phyloP scores from a whole-genome alignment of 2,797 vertebrate species.

The Heterohyrax brucei region DNA sequence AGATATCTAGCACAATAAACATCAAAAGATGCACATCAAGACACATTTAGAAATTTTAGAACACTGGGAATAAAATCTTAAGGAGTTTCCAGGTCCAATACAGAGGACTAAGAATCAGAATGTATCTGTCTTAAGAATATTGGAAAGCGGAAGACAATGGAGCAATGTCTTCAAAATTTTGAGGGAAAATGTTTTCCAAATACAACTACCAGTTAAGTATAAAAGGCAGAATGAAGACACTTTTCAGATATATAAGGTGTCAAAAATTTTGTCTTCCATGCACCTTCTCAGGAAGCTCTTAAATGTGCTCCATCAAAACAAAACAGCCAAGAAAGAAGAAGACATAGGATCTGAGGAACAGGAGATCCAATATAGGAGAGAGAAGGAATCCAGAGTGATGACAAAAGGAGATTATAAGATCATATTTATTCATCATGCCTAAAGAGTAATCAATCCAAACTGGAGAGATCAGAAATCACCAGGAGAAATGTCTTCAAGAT shows the following conservation, averaged over 20 bases:
- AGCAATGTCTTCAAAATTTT: slow-evolving; percentile 13
- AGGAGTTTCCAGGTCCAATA: slow-evolving; percentile 3
- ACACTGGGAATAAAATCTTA: not conserved
- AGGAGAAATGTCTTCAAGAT: slow-evolving; percentile 25
- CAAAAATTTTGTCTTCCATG: slow-evolving; percentile 28
- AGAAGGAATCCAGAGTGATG: slow-evolving; percentile 9
- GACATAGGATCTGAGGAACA: not conserved
- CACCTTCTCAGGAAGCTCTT: not conserved
- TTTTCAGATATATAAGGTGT: slow-evolving; percentile 18
- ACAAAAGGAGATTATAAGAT: slow-evolving; percentile 17
- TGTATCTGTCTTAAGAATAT: not conserved
- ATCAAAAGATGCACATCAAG: not conserved
- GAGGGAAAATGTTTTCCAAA: slow-evolving; percentile 7
- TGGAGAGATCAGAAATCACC: not conserved
- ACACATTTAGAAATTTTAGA: not conserved
- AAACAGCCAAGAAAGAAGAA: slow-evolving; percentile 16
- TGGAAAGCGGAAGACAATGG: slow-evolving; percentile 15
- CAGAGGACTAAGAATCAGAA: not conserved
- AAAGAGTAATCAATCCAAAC: not conserved
- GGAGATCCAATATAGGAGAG: not conserved
- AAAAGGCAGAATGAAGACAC: slow-evolving; percentile 20
- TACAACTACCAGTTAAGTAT: not conserved
- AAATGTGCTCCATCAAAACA: not conserved
- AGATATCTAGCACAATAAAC: not conserved
- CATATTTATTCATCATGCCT: slow-evolving; percentile 18